These are phyloP conservation scores for Drosophila phalerata DNA, from an alignment of 2,888 invertebrate genomes.

Conservation along the genomic window DNA sequence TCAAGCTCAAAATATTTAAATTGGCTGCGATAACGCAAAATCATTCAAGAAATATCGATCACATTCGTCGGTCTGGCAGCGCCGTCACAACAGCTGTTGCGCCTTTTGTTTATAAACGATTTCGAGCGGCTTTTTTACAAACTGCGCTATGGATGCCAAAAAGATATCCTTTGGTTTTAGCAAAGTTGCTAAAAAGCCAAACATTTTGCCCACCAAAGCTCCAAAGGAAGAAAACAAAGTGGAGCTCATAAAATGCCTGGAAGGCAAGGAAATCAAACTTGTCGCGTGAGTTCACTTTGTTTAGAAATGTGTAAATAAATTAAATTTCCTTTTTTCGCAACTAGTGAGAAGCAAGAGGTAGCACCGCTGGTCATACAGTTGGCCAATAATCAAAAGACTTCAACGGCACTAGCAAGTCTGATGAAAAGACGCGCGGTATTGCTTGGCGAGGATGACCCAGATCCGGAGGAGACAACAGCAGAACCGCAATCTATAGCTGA, in stretches of 20 bases:
- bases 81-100: constrained; percentile 43
- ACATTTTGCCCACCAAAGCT: constrained; percentile 80
- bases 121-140: constrained; percentile 29
- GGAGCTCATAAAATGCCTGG: constrained; percentile 92
- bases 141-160: constrained; percentile 87
- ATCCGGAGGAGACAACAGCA: constrained; percentile 36
- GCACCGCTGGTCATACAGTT: constrained; percentile 90
- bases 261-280: constrained; percentile 91
- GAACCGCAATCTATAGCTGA: constrained; percentile 51
- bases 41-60: constrained; percentile 10
- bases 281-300: constrained; percentile 87
- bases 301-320: neutral
- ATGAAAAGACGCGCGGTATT: constrained; percentile 82
- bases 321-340: neutral
- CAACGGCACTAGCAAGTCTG: constrained; percentile 86
- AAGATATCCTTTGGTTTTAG: constrained; percentile 93
- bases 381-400: constrained; percentile 87
- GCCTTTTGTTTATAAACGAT: constrained; percentile 64
- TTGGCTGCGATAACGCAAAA: neutral
- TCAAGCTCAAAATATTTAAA: neutral
- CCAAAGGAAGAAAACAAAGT: constrained; percentile 86
- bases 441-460: constrained; percentile 85
- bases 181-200: constrained; percentile 88
- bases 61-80: constrained; percentile 16
- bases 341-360: constrained; percentile 85